Evolutionary conservation across 2,888 invertebrate species (phyloP).

Genomic region (Eilema caniola): DNA sequence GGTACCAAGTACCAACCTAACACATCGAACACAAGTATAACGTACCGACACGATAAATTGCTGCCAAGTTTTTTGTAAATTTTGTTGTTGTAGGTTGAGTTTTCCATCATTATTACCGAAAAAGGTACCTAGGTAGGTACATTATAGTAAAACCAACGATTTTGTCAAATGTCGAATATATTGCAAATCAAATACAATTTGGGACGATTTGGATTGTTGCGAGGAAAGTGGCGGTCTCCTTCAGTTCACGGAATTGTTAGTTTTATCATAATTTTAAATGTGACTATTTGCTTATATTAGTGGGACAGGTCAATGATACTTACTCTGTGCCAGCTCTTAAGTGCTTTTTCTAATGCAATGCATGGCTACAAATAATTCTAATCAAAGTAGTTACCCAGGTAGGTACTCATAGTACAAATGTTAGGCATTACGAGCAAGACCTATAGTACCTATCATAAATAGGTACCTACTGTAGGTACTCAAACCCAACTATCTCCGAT

Average conservation of each 20-base stretch:
- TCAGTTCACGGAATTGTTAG: too few species aligned
- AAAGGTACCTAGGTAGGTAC: too few species aligned
- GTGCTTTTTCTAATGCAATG: not conserved
- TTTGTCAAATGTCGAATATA: too few species aligned
- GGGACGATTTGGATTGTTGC: too few species aligned
- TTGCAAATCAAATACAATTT: too few species aligned
- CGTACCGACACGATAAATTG: slow-evolving; percentile 37
- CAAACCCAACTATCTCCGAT: not conserved
- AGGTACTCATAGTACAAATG: too few species aligned
- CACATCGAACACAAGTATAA: slow-evolving; percentile 37
- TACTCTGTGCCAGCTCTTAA: not conserved
- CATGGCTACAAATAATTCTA: not conserved
- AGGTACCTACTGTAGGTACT: not conserved
- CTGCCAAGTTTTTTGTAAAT: slow-evolving; percentile 22
- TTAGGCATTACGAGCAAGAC: not conserved
- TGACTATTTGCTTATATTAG: not conserved
- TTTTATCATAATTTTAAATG: too few species aligned
- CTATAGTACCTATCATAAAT: too few species aligned
- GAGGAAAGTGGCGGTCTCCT: too few species aligned
- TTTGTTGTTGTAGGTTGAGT: not conserved
- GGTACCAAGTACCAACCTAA: slow-evolving; percentile 41
- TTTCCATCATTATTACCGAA: not conserved
- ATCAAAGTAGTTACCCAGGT: too few species aligned
- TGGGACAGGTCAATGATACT: not conserved
- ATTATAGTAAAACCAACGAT: too few species aligned